A percentile compares a stretch with the other conserved stretches of the same genome.
These are phyloP conservation scores for Zaprionus obscuricornis DNA, from an alignment of 2,888 invertebrate genomes.

Conservation along the genomic window DNA sequence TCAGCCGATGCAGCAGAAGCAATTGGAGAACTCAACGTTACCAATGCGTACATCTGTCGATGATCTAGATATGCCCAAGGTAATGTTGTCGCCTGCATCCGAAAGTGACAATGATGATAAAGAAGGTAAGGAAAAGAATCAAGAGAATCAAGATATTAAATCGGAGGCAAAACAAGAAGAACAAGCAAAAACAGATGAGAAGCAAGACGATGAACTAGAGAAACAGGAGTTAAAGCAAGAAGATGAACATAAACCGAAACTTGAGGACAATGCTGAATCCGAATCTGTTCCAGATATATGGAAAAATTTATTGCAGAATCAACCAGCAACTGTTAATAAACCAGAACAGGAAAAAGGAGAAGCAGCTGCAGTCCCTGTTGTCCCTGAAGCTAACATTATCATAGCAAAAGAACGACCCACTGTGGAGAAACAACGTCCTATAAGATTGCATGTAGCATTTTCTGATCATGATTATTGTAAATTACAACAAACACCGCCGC, in stretches of 20 bases:
- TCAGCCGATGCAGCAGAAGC: too few species aligned
- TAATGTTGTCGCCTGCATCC: conserved; percentile 81
- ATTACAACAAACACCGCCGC: conserved; percentile 78
- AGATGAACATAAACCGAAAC: conserved; percentile 13
- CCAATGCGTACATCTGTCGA: conserved; percentile 59
- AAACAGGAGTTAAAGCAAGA: conserved; percentile 8
- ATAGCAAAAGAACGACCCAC: conserved; percentile 32
- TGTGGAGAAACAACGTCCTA: conserved; percentile 48
- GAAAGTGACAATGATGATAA: conserved; percentile 74
- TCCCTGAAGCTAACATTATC: not conserved
- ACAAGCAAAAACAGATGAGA: conserved; percentile 3
- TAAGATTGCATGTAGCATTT: conserved; percentile 85
- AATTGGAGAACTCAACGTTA: conserved; percentile 20
- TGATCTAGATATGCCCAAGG: conserved; percentile 74
- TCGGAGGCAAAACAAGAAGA: not conserved
- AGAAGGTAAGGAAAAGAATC: not conserved
- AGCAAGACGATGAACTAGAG: conserved; percentile 10
- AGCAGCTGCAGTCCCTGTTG: conserved; percentile 23
- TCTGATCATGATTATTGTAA: conserved; percentile 92
- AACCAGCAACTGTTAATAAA: conserved; percentile 27
- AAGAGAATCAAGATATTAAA: not conserved
- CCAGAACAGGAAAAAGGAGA: conserved; percentile 23
- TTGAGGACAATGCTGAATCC: conserved; percentile 19
- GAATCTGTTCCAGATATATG: conserved; percentile 76
- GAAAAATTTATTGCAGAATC: conserved; percentile 79